Evolutionary conservation across 1,140 invertebrate genomes (phyloP), one percentile per base, ranked within the genome.

Genomic region (Drosophila sucinea): DNA sequence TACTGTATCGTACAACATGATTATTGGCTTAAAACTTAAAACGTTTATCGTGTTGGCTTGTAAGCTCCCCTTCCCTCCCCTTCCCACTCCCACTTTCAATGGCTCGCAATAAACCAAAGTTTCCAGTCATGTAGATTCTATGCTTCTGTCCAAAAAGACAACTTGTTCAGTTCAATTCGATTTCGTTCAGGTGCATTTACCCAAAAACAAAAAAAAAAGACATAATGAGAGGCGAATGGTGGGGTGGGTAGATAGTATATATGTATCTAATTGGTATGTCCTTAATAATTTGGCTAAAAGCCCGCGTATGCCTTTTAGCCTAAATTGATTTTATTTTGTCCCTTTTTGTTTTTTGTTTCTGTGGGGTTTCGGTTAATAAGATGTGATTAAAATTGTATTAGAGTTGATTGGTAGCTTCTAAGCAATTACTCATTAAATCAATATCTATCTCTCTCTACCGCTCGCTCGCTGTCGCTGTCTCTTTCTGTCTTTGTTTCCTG

Each of bases 21-120:
- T 40, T 60, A 69, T 77, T 77, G 73, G 60, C 61, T 66, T 61
- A 38, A 38, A 65, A 70, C 47, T 70, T 67, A 71, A 81, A 73
- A 73, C 66, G 79, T 82, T 85, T 87, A 87, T 73, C 74, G 61
- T 81, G 74, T 85, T 67, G 47, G 30, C 10, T 32, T 60, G 58
- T 70, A 32, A 70, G 8, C 44, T 51, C 25, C 3, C 44, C 10
- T 3, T 10, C 44, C 1, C 23, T 47, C 17, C 27, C 25, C 40
- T 29, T 27, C 73, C 3, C 5, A 27, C 44, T 25, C 41, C 6
- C 6, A 25, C 17, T 25, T 23, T 47, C 2, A 1, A 7, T 51
- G 3, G 10, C 35, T 11, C 35, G 10, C 35, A n/a, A 25, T 51
- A 51, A 27, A 8, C 7, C 44, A 47, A 47, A 4, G 23, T 27